A percentile compares a stretch with the other conserved stretches of the same genome.
phyloP scores from a whole-genome alignment of 2,797 vertebrate genomes.

The Chaenodraco wilsoni region DNA sequence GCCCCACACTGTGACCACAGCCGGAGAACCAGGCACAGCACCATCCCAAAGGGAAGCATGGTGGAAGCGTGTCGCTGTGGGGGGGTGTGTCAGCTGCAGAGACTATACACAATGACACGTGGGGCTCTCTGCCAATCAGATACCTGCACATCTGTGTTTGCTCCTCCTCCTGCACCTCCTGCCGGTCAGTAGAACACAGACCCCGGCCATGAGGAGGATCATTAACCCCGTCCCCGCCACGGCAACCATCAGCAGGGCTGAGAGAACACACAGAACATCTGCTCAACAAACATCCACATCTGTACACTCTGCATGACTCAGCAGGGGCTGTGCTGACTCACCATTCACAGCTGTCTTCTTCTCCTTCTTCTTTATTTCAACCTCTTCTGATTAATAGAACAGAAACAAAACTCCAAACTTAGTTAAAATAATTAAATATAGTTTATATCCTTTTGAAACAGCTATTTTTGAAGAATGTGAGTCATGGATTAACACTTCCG shows the following conservation, averaged over 20 bases:
- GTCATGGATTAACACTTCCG: background rate
- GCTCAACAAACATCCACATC: background rate
- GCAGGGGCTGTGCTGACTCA: constrained; percentile 3
- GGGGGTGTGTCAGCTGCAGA: background rate
- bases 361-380: constrained; percentile 30
- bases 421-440: rapidly evolving
- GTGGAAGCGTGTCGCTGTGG: background rate
- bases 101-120: background rate
- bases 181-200: constrained; percentile 51
- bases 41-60: background rate
- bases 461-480: too few relatives aligned
- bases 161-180: constrained; percentile 47
- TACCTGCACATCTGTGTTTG: constrained; percentile 24
- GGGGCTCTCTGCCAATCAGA: too few relatives aligned
- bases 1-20: too few relatives aligned
- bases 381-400: constrained; percentile 23
- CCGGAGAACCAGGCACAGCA: background rate
- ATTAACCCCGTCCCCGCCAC: constrained; percentile 19
- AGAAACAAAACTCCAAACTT: background rate
- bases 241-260: constrained; percentile 49
- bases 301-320: background rate
- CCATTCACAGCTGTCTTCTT: constrained; percentile 40
- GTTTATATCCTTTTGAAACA: background rate
- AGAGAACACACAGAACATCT: constrained; percentile 5
- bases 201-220: constrained; percentile 9